These are phyloP conservation scores for Agrypnia vestita DNA, from an alignment of 1,140 invertebrate genomes.

Conservation along the genomic window DNA sequence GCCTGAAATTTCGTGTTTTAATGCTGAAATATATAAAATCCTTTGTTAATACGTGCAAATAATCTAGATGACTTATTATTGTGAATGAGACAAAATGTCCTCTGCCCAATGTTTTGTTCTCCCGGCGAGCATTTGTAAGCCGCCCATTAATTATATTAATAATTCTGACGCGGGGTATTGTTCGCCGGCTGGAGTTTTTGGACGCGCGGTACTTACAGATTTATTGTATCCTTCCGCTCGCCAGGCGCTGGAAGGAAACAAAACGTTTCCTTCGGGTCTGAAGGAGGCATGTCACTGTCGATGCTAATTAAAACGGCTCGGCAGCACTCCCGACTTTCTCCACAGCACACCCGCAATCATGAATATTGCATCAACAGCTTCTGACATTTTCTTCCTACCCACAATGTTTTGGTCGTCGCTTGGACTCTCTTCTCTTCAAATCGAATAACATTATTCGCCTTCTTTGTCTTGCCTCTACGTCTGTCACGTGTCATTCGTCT, in stretches of 20 bases:
- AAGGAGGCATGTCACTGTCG: constrained; percentile 32
- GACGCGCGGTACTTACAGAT: constrained; percentile 11
- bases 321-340: background rate
- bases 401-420: constrained; percentile 22
- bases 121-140: constrained; percentile 7
- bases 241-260: constrained; percentile 6
- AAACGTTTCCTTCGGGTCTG: background rate
- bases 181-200: constrained; percentile 29
- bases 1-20: too few relatives aligned
- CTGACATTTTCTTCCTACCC: background rate
- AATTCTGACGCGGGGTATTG: constrained; percentile 36
- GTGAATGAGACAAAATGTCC: constrained; percentile 21
- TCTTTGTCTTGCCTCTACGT: background rate
- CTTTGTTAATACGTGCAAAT: background rate
- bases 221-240: constrained; percentile 39
- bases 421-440: background rate
- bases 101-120: constrained; percentile 21
- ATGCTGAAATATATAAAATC: too few relatives aligned
- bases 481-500: background rate
- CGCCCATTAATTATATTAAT: constrained; percentile 42
- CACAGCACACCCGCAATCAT: constrained; percentile 18
- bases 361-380: constrained; percentile 49
- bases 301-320: constrained; percentile 46
- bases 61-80: background rate
- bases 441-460: constrained; percentile 3